A percentile compares a stretch with the other conserved stretches of the same genome.
These are phyloP conservation scores for Yponomeuta sedellus DNA, from an alignment of 2,888 invertebrate genomes.

Conservation along the genomic window DNA sequence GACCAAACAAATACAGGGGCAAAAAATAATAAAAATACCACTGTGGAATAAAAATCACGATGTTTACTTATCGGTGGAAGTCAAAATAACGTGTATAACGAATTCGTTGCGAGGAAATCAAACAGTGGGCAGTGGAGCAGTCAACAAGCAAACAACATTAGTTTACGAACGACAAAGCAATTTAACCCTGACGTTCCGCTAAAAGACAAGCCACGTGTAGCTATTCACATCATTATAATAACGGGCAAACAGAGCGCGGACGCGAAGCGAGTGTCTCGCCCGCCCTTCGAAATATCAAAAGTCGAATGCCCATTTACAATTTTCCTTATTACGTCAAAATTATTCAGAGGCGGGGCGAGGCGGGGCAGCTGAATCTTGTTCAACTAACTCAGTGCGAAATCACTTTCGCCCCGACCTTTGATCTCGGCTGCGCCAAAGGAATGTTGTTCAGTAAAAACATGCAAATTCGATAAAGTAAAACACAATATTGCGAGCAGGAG, in stretches of 20 bases:
- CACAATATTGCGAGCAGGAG: conserved; percentile 69
- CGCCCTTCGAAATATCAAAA: conserved; percentile 37
- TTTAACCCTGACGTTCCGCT: conserved; percentile 19
- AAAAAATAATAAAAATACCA: background rate
- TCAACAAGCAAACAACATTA: conserved; percentile 20
- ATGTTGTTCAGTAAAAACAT: conserved; percentile 77
- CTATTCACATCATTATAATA: conserved; percentile 35
- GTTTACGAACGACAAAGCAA: conserved; percentile 18
- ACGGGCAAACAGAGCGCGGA: conserved; percentile 25
- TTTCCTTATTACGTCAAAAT: conserved; percentile 71
- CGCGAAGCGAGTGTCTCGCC: background rate
- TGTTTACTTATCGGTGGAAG: conserved; percentile 13
- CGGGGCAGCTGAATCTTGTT: conserved; percentile 71
- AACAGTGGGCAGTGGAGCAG: conserved; percentile 18
- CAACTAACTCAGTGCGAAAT: conserved; percentile 76
- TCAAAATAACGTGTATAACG: conserved; percentile 13
- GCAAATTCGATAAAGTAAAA: conserved; percentile 77
- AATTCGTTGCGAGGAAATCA: conserved; percentile 13
- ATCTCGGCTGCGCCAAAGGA: conserved; percentile 73
- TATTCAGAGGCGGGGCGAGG: conserved; percentile 64
- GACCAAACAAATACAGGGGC: conserved; percentile 7
- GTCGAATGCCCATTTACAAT: conserved; percentile 65
- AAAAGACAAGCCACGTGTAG: conserved; percentile 27
- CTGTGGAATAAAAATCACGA: background rate
- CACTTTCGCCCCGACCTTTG: conserved; percentile 72